These are phyloP conservation scores for Lophius piscatorius DNA, from an alignment of 2,113 vertebrate genomes.

Conservation along the genomic window DNA sequence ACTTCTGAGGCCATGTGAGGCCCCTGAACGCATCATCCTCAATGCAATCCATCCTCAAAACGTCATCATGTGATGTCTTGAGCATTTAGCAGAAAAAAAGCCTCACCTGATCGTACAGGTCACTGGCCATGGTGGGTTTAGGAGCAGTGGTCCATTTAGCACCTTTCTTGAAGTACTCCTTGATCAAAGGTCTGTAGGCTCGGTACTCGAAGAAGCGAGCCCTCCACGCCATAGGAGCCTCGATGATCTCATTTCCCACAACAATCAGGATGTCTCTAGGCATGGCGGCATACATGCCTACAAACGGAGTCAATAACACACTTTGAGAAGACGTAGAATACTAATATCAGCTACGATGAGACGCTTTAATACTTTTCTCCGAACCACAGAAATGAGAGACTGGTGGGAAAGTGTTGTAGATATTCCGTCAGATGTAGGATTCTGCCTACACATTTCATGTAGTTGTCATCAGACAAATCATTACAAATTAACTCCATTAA, in stretches of 20 bases:
- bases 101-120: conserved; percentile 93
- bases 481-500: too few species aligned
- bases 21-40: not conserved
- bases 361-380: not conserved
- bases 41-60: not conserved
- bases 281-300: conserved; percentile 98
- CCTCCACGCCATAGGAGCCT: conserved; percentile 99
- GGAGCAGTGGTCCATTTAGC: conserved; percentile 98
- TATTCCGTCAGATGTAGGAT: too few species aligned
- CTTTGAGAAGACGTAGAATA: not conserved
- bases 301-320: conserved; percentile 11
- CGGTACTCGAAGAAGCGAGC: conserved; percentile 97
- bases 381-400: too few species aligned
- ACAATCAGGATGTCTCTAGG: conserved; percentile 96
- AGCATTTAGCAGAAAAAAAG: not conserved
- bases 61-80: not conserved
- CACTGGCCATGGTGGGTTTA: conserved; percentile 95
- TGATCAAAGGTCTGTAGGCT: conserved; percentile 93
- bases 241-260: conserved; percentile 97
- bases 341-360: not conserved
- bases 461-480: too few species aligned
- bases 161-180: conserved; percentile 93
- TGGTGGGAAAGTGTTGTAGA: too few species aligned
- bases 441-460: too few species aligned
- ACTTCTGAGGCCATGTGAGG: conserved; percentile 2